Evolutionary conservation across 2,797 vertebrate species (phyloP), one percentile per base, ranked within the genome.

Genomic region (Hozukius guyotensis): DNA sequence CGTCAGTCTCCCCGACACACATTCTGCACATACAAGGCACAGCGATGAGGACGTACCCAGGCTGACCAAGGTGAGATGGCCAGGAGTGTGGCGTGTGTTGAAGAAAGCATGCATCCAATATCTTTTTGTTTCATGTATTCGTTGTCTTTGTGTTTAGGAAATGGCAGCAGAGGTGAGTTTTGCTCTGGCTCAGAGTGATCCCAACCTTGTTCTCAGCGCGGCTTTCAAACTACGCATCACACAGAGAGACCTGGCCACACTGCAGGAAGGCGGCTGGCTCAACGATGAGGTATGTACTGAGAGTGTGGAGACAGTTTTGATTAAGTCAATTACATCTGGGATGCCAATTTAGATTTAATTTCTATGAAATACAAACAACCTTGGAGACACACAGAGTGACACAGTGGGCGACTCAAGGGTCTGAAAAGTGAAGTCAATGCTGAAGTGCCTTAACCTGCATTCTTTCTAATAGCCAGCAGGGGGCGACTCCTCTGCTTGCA

Each of bases 151-250:
- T 74, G n/a, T 92, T 27, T 82, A 99, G 98, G 97, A 96, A 75
- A 99, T 99, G 97, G 95, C 96, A 68, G 94, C 80, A n/a, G 97
- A 97, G 69, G 84, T 99, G 66, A 89, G 75, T 13, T 93, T 91
- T 7, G 97, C 96, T 11, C 87, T 99, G 68, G 91, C 84, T 49
- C 91, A 94, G 25, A 96, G 95, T 5, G 90, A 96, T 14, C 96
- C 96, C 1, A 96, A 95, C 70, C 94, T 97, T 25, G 87, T 99
- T 72, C 71, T 99, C 32, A 98, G 97, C 88, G 96, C 95, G 1
- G 97, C 97, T 87, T 99, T 98, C 91, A 99, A 97, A 87, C 92
- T 98, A 10, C 93, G 92, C 25, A 96, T 99, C 69, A 99, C 97
- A 8, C 97, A 96, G 80, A 95, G 96, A 82, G 98, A 99, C 88